Evolutionary conservation across 2,888 invertebrate genomes (phyloP), one percentile per base, ranked within the genome.

Genomic region (Ernsta delagoae): DNA sequence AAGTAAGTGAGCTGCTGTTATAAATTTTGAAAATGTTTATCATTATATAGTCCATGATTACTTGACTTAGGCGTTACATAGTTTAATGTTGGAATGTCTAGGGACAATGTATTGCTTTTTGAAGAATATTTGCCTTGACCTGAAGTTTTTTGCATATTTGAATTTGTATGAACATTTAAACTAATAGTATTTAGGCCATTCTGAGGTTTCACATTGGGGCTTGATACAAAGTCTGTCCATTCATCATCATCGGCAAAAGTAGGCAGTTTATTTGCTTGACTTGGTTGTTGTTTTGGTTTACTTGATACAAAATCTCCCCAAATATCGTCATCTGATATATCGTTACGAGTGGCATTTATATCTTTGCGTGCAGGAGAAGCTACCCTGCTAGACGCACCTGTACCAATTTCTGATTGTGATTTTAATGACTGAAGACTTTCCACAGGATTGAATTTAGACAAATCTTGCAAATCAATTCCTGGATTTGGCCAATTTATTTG

Each of bases 401-500:
- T 78, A 76, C 82, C 86, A 39, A 84, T 74, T 72, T 92, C 91
- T 9, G 11, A 70, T 31, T 31, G 39, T 43, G 79, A 88, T 79
- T 92, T 90, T 60, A 93, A 79, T 4, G 93, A 89, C 64, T 90
- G 87, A 53, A 94, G 78, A 39, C 90, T 89, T 78, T 93, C 91
- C 0, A 94, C 89, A 34, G 94, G 94, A 79, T 94, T 94, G 65
- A 94, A 94, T 70, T 90, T 80, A 1, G 94, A 92, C 4, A 94
- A 81, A 78, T 94, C 93, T 76, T 93, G 93, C 65, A 93, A 83
- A 75, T 93, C 89, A 74, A 93, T 88, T 31, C 95, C 95, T 11
- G 95, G 95, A 79, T 95, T 94, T 4, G 95, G 95, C 95, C 95
- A 95, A 78, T 95, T 95, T 57, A 95, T 95, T 80, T 94, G 92